Conservation (phyloP, 2,888 invertebrate genomes). For the Orchesella flavescens region DNA sequence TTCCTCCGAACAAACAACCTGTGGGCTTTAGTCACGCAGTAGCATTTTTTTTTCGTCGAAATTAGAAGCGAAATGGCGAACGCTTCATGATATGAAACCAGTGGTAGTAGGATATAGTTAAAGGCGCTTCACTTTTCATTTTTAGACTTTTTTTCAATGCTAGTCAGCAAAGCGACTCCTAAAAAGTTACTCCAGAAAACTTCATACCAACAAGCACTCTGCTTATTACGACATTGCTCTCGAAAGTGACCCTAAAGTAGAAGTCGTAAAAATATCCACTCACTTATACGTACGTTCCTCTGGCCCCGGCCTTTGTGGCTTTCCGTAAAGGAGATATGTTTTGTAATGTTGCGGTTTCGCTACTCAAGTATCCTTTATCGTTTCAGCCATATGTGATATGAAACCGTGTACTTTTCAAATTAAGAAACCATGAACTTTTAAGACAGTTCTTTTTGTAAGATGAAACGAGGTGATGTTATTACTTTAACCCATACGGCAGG, state of each 20-base stretch:
- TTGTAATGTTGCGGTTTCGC: constrained; percentile 46
- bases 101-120: background rate
- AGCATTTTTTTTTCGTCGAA: constrained; percentile 27
- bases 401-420: constrained; percentile 49
- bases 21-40: constrained; percentile 59
- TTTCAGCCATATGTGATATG: background rate
- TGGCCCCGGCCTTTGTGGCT: constrained; percentile 16
- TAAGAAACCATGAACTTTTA: constrained; percentile 47
- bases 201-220: background rate
- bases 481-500: constrained; percentile 57
- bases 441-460: constrained; percentile 33
- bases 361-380: constrained; percentile 19
- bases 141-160: constrained; percentile 14
- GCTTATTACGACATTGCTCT: constrained; percentile 22
- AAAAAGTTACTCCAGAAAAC: no score
- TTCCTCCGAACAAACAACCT: constrained; percentile 56
- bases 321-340: background rate
- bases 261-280: constrained; percentile 57
- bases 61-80: constrained; percentile 19
- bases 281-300: constrained; percentile 26
- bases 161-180: background rate
- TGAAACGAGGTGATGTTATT: constrained; percentile 57
- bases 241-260: constrained; percentile 59
- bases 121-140: constrained; percentile 7
- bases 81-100: background rate